A percentile compares a stretch with the other conserved stretches of the same genome.
Conservation (phyloP, 2,797 vertebrate genomes). For the Xiphorhynchus erythropygius region DNA sequence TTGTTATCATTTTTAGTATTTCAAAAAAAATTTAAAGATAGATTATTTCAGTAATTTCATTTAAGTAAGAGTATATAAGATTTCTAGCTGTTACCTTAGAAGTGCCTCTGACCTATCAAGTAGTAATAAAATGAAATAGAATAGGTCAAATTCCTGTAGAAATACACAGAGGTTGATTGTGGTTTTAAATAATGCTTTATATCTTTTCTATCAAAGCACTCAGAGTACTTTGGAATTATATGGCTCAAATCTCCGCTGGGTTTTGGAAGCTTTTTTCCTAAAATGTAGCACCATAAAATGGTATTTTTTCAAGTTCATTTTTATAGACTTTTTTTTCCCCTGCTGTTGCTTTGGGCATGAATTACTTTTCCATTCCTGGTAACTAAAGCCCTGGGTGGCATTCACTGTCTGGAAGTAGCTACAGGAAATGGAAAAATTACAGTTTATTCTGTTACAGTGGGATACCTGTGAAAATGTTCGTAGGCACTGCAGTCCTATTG, state of each 20-base stretch:
- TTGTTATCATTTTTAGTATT: background rate
- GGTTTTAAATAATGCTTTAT: constrained; percentile 35
- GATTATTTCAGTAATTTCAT: background rate
- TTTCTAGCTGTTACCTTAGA: background rate
- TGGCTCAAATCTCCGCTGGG: constrained; percentile 38
- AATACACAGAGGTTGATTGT: background rate
- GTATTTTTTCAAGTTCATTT: constrained; percentile 5
- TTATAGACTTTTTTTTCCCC: background rate
- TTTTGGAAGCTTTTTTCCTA: constrained; percentile 22
- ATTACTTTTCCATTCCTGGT: constrained; percentile 42
- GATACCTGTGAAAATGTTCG: background rate
- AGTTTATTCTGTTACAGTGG: constrained; percentile 19
- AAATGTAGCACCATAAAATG: constrained; percentile 19
- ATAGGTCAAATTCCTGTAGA: constrained; percentile 3
- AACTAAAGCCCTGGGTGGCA: constrained; percentile 35
- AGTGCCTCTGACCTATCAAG: background rate
- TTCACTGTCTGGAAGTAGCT: constrained; percentile 8
- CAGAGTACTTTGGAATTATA: constrained; percentile 20
- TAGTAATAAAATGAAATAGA: background rate
- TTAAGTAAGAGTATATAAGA: background rate
- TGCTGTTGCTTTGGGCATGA: constrained; percentile 36
- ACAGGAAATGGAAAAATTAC: constrained; percentile 23
- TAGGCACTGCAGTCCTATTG: background rate
- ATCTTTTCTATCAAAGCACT: constrained; percentile 35
- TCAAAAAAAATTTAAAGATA: background rate